These are phyloP conservation scores for Platyscapa corneri DNA, from an alignment of 1,140 invertebrate species.

Conservation along the genomic window DNA sequence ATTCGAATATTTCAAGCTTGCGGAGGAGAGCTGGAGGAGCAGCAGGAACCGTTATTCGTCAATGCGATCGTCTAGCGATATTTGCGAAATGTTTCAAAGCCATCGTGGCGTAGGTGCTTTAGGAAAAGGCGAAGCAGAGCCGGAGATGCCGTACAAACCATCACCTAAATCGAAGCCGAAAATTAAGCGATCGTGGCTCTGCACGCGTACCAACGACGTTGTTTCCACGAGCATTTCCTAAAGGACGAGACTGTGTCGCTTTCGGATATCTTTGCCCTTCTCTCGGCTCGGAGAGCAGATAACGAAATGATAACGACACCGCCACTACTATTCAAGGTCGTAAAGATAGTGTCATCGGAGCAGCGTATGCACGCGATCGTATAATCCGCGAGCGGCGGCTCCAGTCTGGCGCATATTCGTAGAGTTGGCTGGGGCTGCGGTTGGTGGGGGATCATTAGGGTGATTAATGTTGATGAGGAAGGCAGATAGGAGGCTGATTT, in stretches of 20 bases:
- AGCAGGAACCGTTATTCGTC: too few species aligned
- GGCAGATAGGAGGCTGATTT: slow-evolving; percentile 70
- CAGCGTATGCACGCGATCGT: slow-evolving; percentile 57
- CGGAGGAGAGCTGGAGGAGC: too few species aligned
- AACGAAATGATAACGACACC: slow-evolving; percentile 42
- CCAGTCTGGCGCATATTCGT: slow-evolving; percentile 53
- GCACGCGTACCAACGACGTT: not conserved
- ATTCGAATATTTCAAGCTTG: too few species aligned
- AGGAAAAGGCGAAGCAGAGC: too few species aligned
- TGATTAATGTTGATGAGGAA: slow-evolving; percentile 73
- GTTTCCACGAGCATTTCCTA: not conserved
- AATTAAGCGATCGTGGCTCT: not conserved
- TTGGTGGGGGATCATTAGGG: slow-evolving; percentile 69
- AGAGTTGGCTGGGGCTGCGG: slow-evolving; percentile 30
- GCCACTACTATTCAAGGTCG: slow-evolving; percentile 61
- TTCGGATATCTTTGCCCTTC: not conserved
- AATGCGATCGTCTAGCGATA: too few species aligned
- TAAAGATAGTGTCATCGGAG: slow-evolving; percentile 62
- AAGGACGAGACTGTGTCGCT: not conserved
- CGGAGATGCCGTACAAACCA: too few species aligned
- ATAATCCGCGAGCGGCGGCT: slow-evolving; percentile 54
- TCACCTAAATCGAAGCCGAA: not conserved
- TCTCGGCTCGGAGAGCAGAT: not conserved
- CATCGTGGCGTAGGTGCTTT: too few species aligned
- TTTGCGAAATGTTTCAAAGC: too few species aligned